Evolutionary conservation across 2,113 vertebrate genomes (phyloP).

Genomic region (Todiramphus chloris): DNA sequence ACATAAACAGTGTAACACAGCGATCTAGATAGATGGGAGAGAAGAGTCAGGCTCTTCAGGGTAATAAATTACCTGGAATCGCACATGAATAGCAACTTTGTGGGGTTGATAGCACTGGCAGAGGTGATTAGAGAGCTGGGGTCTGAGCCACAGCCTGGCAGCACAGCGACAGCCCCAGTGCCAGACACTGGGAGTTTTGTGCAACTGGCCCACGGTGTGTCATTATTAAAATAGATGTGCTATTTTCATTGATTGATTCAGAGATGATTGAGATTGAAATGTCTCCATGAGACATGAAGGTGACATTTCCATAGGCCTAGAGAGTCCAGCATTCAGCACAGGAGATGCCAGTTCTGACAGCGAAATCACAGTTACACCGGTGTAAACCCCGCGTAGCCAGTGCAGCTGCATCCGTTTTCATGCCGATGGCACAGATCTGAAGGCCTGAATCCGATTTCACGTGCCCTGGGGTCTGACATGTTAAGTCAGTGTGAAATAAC

Average conservation of each 20-base stretch:
- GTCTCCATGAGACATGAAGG: neutral
- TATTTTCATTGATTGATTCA: constrained; percentile 2
- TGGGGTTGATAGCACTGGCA: neutral
- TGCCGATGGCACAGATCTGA: neutral
- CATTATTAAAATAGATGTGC: neutral
- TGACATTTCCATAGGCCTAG: neutral
- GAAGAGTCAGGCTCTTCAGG: constrained; percentile 14
- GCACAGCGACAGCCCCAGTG: neutral
- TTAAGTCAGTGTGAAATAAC: neutral
- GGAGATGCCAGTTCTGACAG: constrained; percentile 43
- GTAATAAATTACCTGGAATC: constrained; percentile 48
- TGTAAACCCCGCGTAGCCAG: neutral
- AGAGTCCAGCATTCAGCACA: neutral
- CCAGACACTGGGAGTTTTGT: neutral
- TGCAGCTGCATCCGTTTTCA: neutral
- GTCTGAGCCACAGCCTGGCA: neutral
- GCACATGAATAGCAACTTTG: neutral
- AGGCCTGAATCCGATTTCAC: neutral
- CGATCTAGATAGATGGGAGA: constrained; percentile 32
- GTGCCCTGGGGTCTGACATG: neutral
- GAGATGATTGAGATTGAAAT: constrained; percentile 37
- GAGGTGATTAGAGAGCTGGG: neutral
- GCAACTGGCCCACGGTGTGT: neutral
- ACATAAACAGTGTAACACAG: constrained; percentile 46
- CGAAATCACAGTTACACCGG: neutral